Base-by-base conservation (phyloP, 2,797 vertebrate species). In the Oreochromis grahami region DNA sequence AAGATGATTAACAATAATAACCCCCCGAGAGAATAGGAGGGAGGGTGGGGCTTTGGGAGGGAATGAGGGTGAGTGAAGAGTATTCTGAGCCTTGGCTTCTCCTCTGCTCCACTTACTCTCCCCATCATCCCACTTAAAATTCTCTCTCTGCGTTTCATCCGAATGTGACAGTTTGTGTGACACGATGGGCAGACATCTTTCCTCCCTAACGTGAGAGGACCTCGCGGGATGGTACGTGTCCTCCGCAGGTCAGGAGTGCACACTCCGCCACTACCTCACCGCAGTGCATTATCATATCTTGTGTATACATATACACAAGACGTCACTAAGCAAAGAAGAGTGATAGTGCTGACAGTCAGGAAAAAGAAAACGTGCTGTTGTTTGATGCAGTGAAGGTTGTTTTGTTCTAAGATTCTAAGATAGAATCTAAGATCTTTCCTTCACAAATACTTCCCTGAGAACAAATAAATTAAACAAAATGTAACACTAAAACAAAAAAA, bases 1-100 rank as follows among this genome's bases (percentile, higher is more conserved):
- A 95, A 95, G 94, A 95, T 94, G 94, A 95, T 96, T 94, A 96
- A 93, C 94, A 94, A 94, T 96, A 96, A 96, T 95, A 95, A 94
- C 92, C 93, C 92, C 91, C 85, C 48, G 43, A 91, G 86, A 94
- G 88, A 94, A 91, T 52, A 50, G 56, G 68, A 51, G 77, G 32
- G 36, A 43, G 55, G 58, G 56, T 32, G 43, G 43, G 4, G 43
- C 43, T 32, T n/a, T 50, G 10, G 36, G 77, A 13, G 53, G 34
- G 68, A 50, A 77, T 52, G 58, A 58, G 80, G 68, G 74, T 87
- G 78, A 84, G 53, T 80, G 81, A 90, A 50, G 84, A 87, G 63
- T 19, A 34, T 76, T 79, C 63, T 81, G 77, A 84, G 68, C 26
- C 76, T 88, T 11, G 1, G 78, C 68, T 84, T 70, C 41, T 53